Base-by-base conservation (phyloP, 2,888 invertebrate species). In the Dicycla oo region DNA sequence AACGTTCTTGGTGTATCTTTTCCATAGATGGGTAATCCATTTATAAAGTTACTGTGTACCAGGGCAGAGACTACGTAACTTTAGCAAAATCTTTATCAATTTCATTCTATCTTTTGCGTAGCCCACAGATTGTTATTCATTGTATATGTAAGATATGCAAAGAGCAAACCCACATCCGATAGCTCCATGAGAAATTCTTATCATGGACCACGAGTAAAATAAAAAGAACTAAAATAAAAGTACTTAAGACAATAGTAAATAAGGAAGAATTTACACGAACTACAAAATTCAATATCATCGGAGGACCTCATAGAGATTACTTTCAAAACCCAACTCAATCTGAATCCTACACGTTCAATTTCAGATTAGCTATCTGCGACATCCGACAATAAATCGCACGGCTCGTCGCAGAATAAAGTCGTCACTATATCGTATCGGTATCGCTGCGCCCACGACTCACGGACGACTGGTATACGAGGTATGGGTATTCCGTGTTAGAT, bases 351-450 rank as follows among this genome's bases (percentile, higher is more conserved):
- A 83, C 74, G 75, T 78, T 84, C 86, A 80, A 86, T 86, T 73
- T 81, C 83, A 85, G 85, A 84, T 85, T 88, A 82, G 80, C 72
- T 86, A 81, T 86, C 86, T 71, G 74, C 71, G 80, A 82, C 80
- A 73, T 68, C 73, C 70, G 80, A 77, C 86, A 73, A 91, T 94
- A 94, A 93, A 93, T 94, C 91, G 91, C 78, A 78, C 67, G 68
- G 80, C 85, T 88, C 88, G 88, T 90, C 89, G 85, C 91, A 82
- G 90, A 93, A 94, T 94, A 94, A 94, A 94, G 94, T 92, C 94
- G 92, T 94, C 94, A 93, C 88, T 91, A 91, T 92, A 92, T 88
- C 90, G 90, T 89, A 88, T 89, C 86, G 81, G 83, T 83, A 87
- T 86, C 91, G 88, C 80, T 74, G 80, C 89, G 87, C 92, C 93